These are phyloP conservation scores for Mycetomoellerius zeteki DNA, from an alignment of 1,140 invertebrate species.

Conservation along the genomic window DNA sequence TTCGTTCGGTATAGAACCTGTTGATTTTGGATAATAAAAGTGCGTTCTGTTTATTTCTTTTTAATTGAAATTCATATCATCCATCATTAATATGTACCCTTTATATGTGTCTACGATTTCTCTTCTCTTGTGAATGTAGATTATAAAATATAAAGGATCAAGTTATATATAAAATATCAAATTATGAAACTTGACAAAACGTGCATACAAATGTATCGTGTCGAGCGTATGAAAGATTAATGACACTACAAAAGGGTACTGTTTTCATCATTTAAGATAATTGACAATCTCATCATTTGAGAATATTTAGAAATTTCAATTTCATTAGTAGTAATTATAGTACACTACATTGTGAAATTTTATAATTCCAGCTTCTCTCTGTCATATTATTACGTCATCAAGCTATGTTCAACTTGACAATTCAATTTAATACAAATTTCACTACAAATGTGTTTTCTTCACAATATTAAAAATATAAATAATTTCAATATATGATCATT, in stretches of 20 bases:
- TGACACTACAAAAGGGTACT: conserved; percentile 55
- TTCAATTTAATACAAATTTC: conserved; percentile 21
- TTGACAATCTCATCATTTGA: conserved; percentile 53
- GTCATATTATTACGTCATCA: conserved; percentile 74
- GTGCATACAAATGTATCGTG: not conserved
- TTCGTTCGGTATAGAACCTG: conserved; percentile 64
- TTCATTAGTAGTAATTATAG: conserved; percentile 56
- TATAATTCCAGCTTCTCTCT: conserved; percentile 73
- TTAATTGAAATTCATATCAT: conserved; percentile 73
- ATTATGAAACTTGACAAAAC: not conserved
- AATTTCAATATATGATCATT: conserved; percentile 1
- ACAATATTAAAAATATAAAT: not conserved
- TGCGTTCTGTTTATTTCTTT: conserved; percentile 55
- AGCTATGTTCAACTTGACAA: conserved; percentile 77
- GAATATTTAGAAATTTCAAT: conserved; percentile 62
- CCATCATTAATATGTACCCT: conserved; percentile 60
- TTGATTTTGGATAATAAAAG: conserved; percentile 64
- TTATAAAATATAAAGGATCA: not conserved
- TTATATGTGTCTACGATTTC: conserved; percentile 35
- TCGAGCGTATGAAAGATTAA: not conserved
- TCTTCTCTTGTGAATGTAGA: not conserved
- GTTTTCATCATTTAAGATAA: conserved; percentile 64
- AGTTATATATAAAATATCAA: not conserved
- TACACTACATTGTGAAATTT: conserved; percentile 62
- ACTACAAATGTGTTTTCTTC: not conserved